phyloP scores from a whole-genome alignment of 1,140 invertebrate genomes.

The Propsilocerus akamusi region DNA sequence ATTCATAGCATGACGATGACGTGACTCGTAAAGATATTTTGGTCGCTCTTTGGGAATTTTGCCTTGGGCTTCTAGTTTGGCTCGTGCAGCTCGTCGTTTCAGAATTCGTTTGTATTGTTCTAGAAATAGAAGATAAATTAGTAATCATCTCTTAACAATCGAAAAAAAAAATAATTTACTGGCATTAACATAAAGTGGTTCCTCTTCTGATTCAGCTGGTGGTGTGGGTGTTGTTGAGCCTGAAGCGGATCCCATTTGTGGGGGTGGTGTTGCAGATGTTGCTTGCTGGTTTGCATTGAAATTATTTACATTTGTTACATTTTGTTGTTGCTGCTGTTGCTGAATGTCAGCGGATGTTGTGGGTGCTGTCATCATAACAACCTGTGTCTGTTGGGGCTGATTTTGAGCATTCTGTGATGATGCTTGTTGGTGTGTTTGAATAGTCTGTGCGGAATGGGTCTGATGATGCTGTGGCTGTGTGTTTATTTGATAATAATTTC shows the following conservation, averaged over 20 bases:
- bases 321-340: conserved; percentile 9
- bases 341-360: not conserved
- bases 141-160: not conserved
- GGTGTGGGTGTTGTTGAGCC: not conserved
- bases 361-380: not conserved
- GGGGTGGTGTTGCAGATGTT: not conserved
- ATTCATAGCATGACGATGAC: conserved; percentile 96
- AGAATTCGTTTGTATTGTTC: conserved; percentile 82
- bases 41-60: conserved; percentile 93
- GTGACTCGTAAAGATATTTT: conserved; percentile 98
- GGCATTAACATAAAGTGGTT: conserved; percentile 98
- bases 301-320: conserved; percentile 6
- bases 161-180: conserved; percentile 31
- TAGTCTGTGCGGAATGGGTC: too few relatives aligned
- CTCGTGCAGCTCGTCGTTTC: conserved; percentile 73
- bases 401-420: not conserved
- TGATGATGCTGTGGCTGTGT: conserved; percentile 11
- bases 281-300: not conserved
- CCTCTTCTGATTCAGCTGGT: conserved; percentile 57
- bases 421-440: conserved; percentile 4
- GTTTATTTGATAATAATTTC: conserved; percentile 47
- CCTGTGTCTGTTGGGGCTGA: not conserved
- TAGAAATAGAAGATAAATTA: not conserved
- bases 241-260: too few relatives aligned
- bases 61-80: conserved; percentile 78